Evolutionary conservation across 2,797 vertebrate species (phyloP), one percentile per base, ranked within the genome.

Genomic region (Linurgus olivaceus): DNA sequence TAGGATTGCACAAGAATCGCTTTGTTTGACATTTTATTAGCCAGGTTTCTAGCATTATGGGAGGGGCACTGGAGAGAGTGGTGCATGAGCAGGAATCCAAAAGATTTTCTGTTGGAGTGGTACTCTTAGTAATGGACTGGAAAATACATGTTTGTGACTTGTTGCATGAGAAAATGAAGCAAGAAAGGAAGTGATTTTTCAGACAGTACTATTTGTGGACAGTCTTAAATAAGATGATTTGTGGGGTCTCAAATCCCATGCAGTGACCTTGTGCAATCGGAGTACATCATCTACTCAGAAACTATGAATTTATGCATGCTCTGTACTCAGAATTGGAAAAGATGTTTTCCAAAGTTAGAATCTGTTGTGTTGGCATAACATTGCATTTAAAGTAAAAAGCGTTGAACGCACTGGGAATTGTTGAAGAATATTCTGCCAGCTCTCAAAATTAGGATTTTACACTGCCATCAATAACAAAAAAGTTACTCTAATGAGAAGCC

Each of bases 301-400:
- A 83, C 47, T 54, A 65, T 88, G 65, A 94, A 93, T 93, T 65
- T 44, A 80, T 90, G 76, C 31, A 44, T 61, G 38, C 16, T 1
- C 66, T 78, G 66, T 92, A 78, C 51, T 94, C 87, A 78, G 87
- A 94, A 71, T 54, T 82, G 58, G 63, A 91, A 86, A 86, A 80
- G 72, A 45, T 96, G 93, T 93, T 96, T 96, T 96, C 87, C 90
- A 44, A 76, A 96, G 91, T 95, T 77, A 89, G 91, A 90, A 91
- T 92, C 89, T 96, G 95, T 95, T 95, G 82, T 95, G 91, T 96
- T 96, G 93, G 90, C 95, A 93, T 90, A 95, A 94, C 85, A 94
- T 88, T 94, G 54, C 91, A 91, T 94, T 95, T 91, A 75, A 91
- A 94, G 91, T 91, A 94, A 94, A 91, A 96, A 94, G 75, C 7